Conservation (phyloP, 2,113 vertebrate species). For the Microcebus griseorufus region DNA sequence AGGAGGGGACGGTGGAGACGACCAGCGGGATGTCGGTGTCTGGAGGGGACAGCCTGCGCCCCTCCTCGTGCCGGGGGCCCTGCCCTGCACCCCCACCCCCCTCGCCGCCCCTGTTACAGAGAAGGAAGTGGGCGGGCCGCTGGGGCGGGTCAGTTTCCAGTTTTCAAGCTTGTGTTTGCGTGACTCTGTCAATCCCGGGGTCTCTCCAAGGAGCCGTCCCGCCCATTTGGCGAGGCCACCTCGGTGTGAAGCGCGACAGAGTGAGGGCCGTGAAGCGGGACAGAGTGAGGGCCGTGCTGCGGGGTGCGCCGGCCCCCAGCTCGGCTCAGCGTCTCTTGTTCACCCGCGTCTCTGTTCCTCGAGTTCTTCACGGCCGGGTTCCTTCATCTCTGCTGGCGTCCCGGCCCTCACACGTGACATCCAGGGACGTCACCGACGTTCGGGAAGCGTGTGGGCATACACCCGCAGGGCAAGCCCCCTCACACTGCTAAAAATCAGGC, state of each 20-base stretch:
- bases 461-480: no score
- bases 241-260: rapidly evolving
- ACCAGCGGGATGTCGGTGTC: background rate
- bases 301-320: no score
- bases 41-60: background rate
- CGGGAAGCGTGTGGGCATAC: background rate
- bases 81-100: background rate
- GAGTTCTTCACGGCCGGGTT: background rate
- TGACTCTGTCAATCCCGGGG: background rate
- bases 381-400: rapidly evolving
- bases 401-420: rapidly evolving
- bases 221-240: background rate
- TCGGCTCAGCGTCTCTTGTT: rapidly evolving
- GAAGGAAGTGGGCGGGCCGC: background rate
- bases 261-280: no score
- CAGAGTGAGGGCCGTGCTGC: no score
- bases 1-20: background rate
- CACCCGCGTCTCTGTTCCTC: rapidly evolving
- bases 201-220: background rate
- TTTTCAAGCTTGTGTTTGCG: background rate
- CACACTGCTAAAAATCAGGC: rapidly evolving
- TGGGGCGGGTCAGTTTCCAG: background rate
- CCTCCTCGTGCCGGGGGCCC: background rate
- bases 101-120: background rate
- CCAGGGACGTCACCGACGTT: background rate